These are phyloP conservation scores for Rotaria socialis DNA, from an alignment of 2,888 invertebrate species.

Conservation along the genomic window DNA sequence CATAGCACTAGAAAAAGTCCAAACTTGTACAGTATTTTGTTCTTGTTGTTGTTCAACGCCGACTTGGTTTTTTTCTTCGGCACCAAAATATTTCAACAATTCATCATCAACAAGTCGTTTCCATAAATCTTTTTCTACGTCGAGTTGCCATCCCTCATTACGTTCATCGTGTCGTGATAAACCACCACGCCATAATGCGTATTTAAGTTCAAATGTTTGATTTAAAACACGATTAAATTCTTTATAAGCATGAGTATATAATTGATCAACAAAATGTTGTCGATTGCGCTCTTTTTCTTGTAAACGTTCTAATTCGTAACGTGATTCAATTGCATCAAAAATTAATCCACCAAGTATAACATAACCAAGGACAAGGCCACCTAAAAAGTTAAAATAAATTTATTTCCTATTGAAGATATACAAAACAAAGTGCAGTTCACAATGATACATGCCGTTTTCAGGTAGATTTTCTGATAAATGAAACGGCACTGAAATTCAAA, in stretches of 20 bases:
- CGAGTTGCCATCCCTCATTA: constrained; percentile 23
- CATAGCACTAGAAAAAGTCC: constrained; percentile 46
- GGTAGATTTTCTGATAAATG: too few relatives aligned
- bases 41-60: neutral
- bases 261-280: constrained; percentile 42
- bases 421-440: too few relatives aligned
- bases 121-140: constrained; percentile 29
- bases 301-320: constrained; percentile 43
- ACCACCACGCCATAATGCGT: constrained; percentile 9
- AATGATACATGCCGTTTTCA: too few relatives aligned
- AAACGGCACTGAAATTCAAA: too few relatives aligned
- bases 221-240: constrained; percentile 36
- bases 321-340: constrained; percentile 46
- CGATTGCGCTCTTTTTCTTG: constrained; percentile 43
- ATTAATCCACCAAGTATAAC: constrained; percentile 47
- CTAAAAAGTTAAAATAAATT: neutral
- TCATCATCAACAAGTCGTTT: neutral
- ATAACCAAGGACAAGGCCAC: constrained; percentile 46
- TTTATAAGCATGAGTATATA: neutral
- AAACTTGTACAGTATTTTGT: constrained; percentile 37
- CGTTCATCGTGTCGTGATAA: neutral
- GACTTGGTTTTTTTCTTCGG: constrained; percentile 17
- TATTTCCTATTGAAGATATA: too few relatives aligned
- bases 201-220: constrained; percentile 38
- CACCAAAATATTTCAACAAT: neutral